Base-by-base conservation (phyloP, 2,113 vertebrate species). In the Rhodinocichla rosea region DNA sequence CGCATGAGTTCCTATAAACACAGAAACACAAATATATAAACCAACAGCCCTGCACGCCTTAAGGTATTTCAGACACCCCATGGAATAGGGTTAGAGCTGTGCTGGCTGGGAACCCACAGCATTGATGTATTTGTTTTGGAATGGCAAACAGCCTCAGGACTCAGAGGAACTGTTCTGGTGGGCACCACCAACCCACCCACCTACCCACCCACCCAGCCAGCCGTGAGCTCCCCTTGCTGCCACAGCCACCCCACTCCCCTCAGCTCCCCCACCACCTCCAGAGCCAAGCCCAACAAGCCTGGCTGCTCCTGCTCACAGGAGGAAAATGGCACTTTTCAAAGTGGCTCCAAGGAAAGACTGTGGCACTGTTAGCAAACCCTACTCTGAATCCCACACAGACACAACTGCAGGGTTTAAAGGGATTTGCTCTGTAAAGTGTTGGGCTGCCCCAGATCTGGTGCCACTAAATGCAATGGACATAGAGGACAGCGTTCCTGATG, bases 1-100 rank as follows among this genome's bases (percentile, higher is more conserved):
- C 87, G 28, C 85, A n/a, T 13, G 49, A 96, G 86, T 87, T 93
- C 90, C 75, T 69, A 70, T 68, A 92, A 95, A 96, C 86, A 92
- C 85, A 89, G 92, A 74, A 96, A 92, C 76, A 89, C 73, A 92
- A 95, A 93, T 49, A 88, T 1, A 89, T 45, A 83, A 93, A 91
- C 9, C 5, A 87, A 81, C 1, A 39, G 81, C 57, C 30, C 70
- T 26, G 74, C 50, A 53, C 13, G 7, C 68, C 26, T 70, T 64
- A 68, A 95, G 90, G 88, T 92, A 89, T 94, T 94, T 93, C 85
- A 94, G 83, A 75, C 64, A 78, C 92, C 73, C 83, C 42, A 11
- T 15, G 83, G 90, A 92, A 90, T 53, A 81, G 67, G 50, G 90
- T 60, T 86, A 67, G 87, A 87, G 76, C 30, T 68, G 44, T 42